Evolutionary conservation across 2,113 vertebrate species (phyloP).

Genomic region (Plecturocebus donacophilus): DNA sequence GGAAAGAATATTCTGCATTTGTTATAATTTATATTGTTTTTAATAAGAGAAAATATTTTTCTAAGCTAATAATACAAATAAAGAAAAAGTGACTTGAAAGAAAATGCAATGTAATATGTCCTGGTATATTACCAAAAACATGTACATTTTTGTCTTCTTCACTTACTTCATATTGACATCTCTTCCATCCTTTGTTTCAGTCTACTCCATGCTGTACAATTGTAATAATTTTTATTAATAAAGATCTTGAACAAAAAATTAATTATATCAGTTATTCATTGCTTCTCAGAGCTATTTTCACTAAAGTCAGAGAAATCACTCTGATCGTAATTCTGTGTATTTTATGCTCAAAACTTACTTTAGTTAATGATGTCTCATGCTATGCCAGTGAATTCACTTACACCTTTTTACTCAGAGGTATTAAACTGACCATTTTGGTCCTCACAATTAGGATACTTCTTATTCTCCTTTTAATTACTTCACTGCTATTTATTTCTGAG

Average conservation of each 20-base stretch:
- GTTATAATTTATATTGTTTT: background rate
- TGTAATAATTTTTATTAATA: background rate
- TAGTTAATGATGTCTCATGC: background rate
- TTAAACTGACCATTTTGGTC: background rate
- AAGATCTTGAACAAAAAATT: background rate
- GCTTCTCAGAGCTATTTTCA: conserved; percentile 23
- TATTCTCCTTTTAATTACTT: background rate
- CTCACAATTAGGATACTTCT: background rate
- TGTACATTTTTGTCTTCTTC: background rate
- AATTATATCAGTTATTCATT: background rate
- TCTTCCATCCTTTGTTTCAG: background rate
- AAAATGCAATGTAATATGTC: background rate
- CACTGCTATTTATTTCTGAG: background rate
- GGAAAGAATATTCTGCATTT: background rate
- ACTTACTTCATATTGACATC: background rate
- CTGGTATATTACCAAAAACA: background rate
- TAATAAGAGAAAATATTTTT: background rate
- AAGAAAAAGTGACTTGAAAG: conserved; percentile 24
- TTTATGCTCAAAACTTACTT: conserved; percentile 10
- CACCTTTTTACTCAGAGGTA: background rate
- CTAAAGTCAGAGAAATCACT: background rate
- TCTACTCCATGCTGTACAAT: background rate
- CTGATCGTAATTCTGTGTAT: background rate
- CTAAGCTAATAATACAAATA: background rate
- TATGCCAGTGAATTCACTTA: background rate